phyloP scores from a whole-genome alignment of 2,888 invertebrate genomes.

The Notodonta dromedarius region DNA sequence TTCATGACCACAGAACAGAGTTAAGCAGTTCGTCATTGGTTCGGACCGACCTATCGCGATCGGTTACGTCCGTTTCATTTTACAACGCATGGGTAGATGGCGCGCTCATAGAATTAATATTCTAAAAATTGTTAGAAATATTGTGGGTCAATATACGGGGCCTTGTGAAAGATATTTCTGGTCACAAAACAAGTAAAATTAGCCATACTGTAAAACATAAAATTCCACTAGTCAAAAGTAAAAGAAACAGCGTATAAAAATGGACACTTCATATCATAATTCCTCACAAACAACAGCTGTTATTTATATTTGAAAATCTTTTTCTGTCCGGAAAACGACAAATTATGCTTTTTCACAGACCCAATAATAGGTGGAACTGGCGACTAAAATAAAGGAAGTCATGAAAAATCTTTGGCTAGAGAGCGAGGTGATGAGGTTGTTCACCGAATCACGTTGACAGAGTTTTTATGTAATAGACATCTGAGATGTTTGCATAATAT shows the following conservation, averaged over 20 bases:
- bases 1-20: not conserved
- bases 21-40: not conserved
- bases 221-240: not conserved
- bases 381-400: slow-evolving; percentile 65
- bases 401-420: slow-evolving; percentile 57
- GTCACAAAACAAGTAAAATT: no score
- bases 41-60: not conserved
- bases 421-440: slow-evolving; percentile 67
- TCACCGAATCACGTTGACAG: slow-evolving; percentile 50
- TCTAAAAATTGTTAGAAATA: not conserved
- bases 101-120: slow-evolving; percentile 11
- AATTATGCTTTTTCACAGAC: slow-evolving; percentile 54
- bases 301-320: slow-evolving; percentile 16
- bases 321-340: slow-evolving; percentile 50
- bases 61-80: slow-evolving; percentile 7
- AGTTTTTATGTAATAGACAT: not conserved
- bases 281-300: slow-evolving; percentile 24
- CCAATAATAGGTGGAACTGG: slow-evolving; percentile 57
- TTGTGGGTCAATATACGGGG: no score
- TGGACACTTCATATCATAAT: slow-evolving; percentile 9
- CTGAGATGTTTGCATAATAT: not conserved
- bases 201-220: no score
- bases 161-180: not conserved
- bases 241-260: slow-evolving; percentile 9
- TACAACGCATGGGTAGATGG: slow-evolving; percentile 25